Percentiles rank a stretch among this genome's conserved stretches.
Evolutionary conservation across 2,113 vertebrate genomes (phyloP).

Genomic region (Macquaria australasica): DNA sequence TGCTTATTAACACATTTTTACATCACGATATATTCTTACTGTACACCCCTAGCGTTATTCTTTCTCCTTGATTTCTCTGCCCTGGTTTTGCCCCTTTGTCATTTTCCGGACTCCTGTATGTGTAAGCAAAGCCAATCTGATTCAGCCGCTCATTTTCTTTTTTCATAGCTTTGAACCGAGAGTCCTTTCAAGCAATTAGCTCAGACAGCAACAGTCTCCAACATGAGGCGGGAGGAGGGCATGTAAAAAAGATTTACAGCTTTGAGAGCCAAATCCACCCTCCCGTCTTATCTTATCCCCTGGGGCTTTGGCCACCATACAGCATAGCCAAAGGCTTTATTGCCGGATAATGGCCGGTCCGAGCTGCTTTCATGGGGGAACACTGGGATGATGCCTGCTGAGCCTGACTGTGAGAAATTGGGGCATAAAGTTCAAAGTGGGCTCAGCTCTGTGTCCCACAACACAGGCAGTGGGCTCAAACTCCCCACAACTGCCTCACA

Average conservation of each 20-base stretch:
- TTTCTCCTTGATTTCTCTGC: constrained; percentile 13
- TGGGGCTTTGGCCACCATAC: constrained; percentile 61
- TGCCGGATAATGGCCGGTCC: constrained; percentile 60
- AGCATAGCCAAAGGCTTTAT: constrained; percentile 67
- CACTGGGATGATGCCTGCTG: constrained; percentile 61
- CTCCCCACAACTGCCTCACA: constrained; percentile 36
- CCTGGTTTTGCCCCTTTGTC: constrained; percentile 32
- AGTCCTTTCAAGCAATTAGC: constrained; percentile 76
- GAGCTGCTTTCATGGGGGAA: constrained; percentile 60
- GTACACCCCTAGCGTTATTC: not conserved
- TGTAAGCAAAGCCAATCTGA: constrained; percentile 40
- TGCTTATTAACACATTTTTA: not conserved
- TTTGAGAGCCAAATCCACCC: constrained; percentile 73
- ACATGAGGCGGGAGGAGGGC: constrained; percentile 58
- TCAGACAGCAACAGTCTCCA: constrained; percentile 59
- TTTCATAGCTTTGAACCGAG: constrained; percentile 56
- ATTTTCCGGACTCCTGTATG: constrained; percentile 20
- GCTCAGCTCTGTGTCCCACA: constrained; percentile 41
- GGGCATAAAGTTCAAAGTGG: constrained; percentile 68
- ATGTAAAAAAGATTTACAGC: constrained; percentile 76
- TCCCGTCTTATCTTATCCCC: constrained; percentile 66
- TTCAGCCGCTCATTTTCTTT: constrained; percentile 53
- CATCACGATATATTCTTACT: not conserved
- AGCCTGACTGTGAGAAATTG: constrained; percentile 62
- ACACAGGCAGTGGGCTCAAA: constrained; percentile 6